Evolutionary conservation across 1,140 invertebrate species (phyloP), one percentile per base, ranked within the genome.

Genomic region (Sarcophaga peregrina): DNA sequence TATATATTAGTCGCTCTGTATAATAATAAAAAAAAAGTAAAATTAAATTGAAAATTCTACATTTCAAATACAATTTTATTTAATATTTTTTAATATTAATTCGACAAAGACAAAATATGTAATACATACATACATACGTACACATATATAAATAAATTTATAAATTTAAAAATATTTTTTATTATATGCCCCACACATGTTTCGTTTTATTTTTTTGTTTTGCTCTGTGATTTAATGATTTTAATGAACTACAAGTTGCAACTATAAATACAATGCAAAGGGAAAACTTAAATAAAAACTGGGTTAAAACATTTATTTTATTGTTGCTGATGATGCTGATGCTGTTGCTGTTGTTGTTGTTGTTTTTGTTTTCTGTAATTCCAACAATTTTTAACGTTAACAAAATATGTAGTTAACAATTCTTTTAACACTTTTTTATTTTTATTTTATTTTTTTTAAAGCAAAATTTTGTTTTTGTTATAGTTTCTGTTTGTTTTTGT

Each of bases 401-500:
- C 75, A 50, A 50, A 78, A 68, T 68, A 25, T 68, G 62, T 78
- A 78, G 75, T 78, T 78, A 78, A 78, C 75, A 52, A 78, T 78
- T 78, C 48, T 78, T 78, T 78, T 78, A 78, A 78, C 75, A 78
- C 75, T 78, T 78, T 75, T n/a, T n/a, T n/a, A n/a, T n/a, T n/a
- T n/a, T n/a, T n/a, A n/a, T n/a, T n/a, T n/a, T n/a, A n/a, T n/a
- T n/a, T n/a, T n/a, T 37, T 37, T 37, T 50, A 50, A 78, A 78
- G 17, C 75, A 8, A 50, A 2, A 10, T 50, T 37, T 50, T 78
- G 7, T 72, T 37, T 37, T 25, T 72, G 20, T 20, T 25, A 25
- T 72, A 25, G 62, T 25, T 13, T 50, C 50, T 78, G 75, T 78
- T n/a, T 20, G 17, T 25, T 50, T 50, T n/a, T n/a, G n/a, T n/a